A percentile compares a stretch with the other conserved stretches of the same genome.
phyloP scores from a whole-genome alignment of 2,113 vertebrate genomes.

The Erythrolamprus reginae region DNA sequence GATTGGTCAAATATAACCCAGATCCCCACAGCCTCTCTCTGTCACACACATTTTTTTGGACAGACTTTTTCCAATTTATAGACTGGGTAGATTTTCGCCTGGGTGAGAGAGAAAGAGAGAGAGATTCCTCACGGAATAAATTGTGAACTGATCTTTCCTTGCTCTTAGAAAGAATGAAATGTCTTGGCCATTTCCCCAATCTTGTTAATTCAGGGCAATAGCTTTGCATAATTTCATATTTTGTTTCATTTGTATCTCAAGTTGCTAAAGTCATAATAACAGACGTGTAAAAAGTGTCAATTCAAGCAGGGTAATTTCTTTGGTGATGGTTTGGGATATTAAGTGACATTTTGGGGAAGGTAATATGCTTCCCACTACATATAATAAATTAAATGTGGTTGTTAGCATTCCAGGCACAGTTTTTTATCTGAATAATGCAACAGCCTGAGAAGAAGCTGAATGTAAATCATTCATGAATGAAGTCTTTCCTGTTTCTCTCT shows the following conservation, averaged over 20 bases:
- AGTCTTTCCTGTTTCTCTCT: conserved; percentile 45
- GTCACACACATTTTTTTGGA: neutral
- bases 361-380: conserved; percentile 10
- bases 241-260: conserved; percentile 13
- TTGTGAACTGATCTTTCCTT: neutral
- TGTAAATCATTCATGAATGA: conserved; percentile 60
- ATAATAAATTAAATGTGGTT: conserved; percentile 14
- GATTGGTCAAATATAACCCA: neutral
- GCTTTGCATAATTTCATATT: conserved; percentile 23
- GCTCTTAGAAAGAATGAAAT: neutral
- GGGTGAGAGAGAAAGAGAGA: neutral
- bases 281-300: conserved; percentile 3
- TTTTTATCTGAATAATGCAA: conserved; percentile 43
- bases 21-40: neutral
- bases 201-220: neutral
- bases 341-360: conserved; percentile 19
- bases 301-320: conserved; percentile 17
- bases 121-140: neutral
- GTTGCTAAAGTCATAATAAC: neutral
- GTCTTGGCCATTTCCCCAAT: neutral
- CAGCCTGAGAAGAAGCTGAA: conserved; percentile 41
- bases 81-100: neutral
- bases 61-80: neutral
- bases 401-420: conserved; percentile 53
- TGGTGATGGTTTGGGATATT: conserved; percentile 25